These are phyloP conservation scores for Microctenopoma steveboyesi DNA, from an alignment of 2,797 vertebrate genomes.

Conservation along the genomic window DNA sequence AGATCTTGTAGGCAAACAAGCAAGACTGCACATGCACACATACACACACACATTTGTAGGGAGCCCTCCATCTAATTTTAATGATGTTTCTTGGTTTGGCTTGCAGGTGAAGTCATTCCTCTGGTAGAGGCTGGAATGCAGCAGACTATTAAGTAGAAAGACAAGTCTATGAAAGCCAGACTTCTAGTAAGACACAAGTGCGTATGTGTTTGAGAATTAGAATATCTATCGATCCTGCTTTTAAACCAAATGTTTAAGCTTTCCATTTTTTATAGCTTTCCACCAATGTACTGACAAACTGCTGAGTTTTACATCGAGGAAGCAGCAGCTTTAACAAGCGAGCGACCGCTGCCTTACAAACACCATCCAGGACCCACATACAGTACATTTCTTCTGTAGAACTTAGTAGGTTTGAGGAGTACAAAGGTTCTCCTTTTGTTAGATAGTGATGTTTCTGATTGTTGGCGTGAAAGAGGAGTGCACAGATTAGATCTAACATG, in stretches of 20 bases:
- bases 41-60: constrained; percentile 10
- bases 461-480: too few species aligned
- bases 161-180: constrained; percentile 17
- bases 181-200: not conserved
- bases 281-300: not conserved
- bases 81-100: constrained; percentile 45
- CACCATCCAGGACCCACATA: too few species aligned
- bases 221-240: constrained; percentile 24
- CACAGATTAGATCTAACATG: not conserved
- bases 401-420: too few species aligned
- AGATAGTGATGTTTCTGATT: not conserved
- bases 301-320: not conserved
- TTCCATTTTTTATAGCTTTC: too few species aligned
- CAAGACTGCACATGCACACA: constrained; percentile 29
- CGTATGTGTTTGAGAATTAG: not conserved
- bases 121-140: constrained; percentile 58
- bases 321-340: too few species aligned
- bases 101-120: constrained; percentile 68
- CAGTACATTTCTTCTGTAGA: too few species aligned
- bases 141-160: constrained; percentile 28
- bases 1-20: not conserved
- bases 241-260: constrained; percentile 6
- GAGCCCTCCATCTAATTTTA: constrained; percentile 21
- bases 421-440: too few species aligned
- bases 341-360: too few species aligned